These are phyloP conservation scores for Andrena camellia DNA, from an alignment of 2,888 invertebrate species.

Conservation along the genomic window DNA sequence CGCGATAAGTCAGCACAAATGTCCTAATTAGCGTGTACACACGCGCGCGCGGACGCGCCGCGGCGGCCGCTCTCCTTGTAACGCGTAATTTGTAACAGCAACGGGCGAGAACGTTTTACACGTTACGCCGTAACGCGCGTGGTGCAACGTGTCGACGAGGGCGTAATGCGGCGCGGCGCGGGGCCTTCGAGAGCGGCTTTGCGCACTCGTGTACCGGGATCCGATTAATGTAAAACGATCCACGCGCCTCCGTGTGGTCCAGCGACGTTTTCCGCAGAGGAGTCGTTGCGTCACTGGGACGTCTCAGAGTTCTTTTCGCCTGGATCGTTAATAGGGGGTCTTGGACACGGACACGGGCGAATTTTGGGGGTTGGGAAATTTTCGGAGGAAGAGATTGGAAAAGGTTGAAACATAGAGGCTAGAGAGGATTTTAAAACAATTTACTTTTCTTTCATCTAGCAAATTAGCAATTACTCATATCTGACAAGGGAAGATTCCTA, in stretches of 20 bases:
- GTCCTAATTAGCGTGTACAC: slow-evolving; percentile 65
- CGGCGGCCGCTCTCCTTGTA: slow-evolving; percentile 36
- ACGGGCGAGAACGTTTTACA: slow-evolving; percentile 46
- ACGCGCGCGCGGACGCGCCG: slow-evolving; percentile 13
- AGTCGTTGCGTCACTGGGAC: not conserved
- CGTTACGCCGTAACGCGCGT: slow-evolving; percentile 56
- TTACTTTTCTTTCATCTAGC: no score
- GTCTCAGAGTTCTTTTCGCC: not conserved
- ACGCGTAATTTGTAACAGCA: slow-evolving; percentile 60
- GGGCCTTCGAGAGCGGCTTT: slow-evolving; percentile 32
- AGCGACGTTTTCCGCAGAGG: not conserved
- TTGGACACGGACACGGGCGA: no score
- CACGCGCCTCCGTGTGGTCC: slow-evolving; percentile 28
- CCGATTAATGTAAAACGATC: slow-evolving; percentile 53
- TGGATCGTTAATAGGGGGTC: not conserved
- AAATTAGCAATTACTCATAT: no score
- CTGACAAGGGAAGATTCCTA: no score
- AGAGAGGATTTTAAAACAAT: no score
- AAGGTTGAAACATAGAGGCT: no score
- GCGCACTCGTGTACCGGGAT: slow-evolving; percentile 31
- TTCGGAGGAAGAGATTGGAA: no score
- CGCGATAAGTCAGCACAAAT: slow-evolving; percentile 67
- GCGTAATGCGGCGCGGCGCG: slow-evolving; percentile 42
- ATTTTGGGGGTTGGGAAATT: not conserved
- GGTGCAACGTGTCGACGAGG: slow-evolving; percentile 52